These are phyloP conservation scores for Strix aluco DNA, from an alignment of 2,113 vertebrate genomes.

Conservation along the genomic window DNA sequence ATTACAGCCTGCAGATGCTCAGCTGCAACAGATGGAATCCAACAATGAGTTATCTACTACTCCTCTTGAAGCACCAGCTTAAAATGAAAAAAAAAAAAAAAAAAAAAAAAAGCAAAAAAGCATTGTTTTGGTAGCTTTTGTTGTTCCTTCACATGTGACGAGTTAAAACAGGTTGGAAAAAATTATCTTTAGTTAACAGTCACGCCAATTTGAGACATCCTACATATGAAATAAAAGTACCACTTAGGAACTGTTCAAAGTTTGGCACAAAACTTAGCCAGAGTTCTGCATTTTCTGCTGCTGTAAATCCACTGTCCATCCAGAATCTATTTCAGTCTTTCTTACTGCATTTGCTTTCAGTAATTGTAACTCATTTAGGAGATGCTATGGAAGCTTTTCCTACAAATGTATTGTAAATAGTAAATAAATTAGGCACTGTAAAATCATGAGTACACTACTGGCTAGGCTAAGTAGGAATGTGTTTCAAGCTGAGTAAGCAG, in stretches of 20 bases:
- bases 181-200: not conserved
- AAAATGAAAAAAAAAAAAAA: not conserved
- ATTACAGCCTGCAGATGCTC: not conserved
- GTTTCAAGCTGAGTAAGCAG: conserved; percentile 33
- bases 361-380: not conserved
- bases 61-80: not conserved
- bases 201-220: not conserved
- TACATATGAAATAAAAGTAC: not conserved
- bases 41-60: not conserved
- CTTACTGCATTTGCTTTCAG: not conserved
- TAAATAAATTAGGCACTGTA: not conserved
- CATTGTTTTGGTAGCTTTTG: not conserved
- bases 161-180: not conserved
- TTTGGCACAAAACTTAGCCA: not conserved
- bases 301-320: not conserved
- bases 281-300: not conserved
- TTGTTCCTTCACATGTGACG: not conserved
- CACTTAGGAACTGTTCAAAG: not conserved
- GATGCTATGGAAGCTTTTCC: not conserved
- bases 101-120: not conserved
- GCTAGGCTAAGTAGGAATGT: not conserved
- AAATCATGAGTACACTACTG: not conserved
- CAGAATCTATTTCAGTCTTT: not conserved
- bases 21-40: not conserved
- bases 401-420: not conserved